phyloP scores from a whole-genome alignment of 2,113 vertebrate genomes.

The Cygnus atratus region DNA sequence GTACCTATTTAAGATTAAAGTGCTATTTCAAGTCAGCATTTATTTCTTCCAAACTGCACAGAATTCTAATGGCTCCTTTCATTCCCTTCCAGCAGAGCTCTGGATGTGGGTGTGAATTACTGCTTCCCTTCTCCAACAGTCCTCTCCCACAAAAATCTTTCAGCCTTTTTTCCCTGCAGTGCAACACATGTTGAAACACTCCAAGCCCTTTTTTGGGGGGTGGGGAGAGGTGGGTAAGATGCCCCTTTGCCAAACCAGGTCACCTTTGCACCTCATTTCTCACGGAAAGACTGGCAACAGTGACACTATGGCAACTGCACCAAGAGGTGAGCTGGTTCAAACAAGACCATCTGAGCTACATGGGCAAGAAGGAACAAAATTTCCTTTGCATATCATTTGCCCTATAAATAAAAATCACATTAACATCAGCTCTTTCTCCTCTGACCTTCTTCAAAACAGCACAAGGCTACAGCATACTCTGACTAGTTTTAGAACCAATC shows the following conservation, averaged over 20 bases:
- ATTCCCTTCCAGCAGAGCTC: conserved; percentile 4
- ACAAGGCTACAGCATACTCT: neutral
- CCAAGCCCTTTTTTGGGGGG: neutral
- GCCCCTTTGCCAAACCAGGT: neutral
- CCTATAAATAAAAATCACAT: neutral
- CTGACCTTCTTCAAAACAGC: neutral
- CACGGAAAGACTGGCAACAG: neutral
- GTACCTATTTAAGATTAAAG: neutral
- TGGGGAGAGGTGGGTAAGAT: neutral
- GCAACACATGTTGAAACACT: neutral
- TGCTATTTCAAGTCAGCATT: neutral
- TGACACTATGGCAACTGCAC: neutral
- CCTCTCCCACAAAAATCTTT: neutral
- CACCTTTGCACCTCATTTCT: neutral
- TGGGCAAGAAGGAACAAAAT: neutral
- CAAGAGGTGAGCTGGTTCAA: neutral
- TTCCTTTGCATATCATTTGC: neutral
- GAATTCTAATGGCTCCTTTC: neutral
- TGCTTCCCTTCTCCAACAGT: neutral
- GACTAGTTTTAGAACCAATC: neutral
- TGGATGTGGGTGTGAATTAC: neutral
- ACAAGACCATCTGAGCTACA: neutral
- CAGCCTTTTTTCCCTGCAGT: neutral
- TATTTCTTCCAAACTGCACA: conserved; percentile 6
- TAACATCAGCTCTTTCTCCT: neutral